These are phyloP conservation scores for Lamellibrachia columna DNA, from an alignment of 2,888 invertebrate genomes.

Conservation along the genomic window DNA sequence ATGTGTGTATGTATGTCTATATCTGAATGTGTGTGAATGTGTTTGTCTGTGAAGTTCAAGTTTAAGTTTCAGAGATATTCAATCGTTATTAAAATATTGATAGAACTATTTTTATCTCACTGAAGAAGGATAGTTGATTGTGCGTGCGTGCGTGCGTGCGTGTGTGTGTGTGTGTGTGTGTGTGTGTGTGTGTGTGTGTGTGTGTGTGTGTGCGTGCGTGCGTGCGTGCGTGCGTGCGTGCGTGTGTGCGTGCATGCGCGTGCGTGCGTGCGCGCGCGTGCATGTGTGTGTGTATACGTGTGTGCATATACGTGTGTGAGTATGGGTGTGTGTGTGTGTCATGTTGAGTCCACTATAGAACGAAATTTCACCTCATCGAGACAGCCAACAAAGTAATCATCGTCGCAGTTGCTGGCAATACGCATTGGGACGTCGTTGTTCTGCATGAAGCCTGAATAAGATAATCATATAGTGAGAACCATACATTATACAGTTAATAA, in stretches of 20 bases:
- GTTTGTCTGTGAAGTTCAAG: no score
- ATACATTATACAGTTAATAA: neutral
- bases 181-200: no score
- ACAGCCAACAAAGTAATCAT: neutral
- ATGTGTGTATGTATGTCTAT: neutral
- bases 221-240: no score
- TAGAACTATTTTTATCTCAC: no score
- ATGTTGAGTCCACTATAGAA: neutral
- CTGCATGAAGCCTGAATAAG: neutral
- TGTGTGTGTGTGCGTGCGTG: no score
- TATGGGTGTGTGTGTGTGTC: neutral
- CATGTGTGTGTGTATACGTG: no score
- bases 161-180: neutral
- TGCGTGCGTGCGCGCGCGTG: no score
- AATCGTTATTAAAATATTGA: no score
- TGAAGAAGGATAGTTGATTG: no score
- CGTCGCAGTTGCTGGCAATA: neutral
- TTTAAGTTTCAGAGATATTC: no score
- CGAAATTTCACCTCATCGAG: constrained; percentile 19
- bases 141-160: no score
- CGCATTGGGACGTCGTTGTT: constrained; percentile 17
- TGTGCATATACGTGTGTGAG: no score
- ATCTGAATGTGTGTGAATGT: neutral
- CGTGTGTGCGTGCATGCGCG: fast-evolving
- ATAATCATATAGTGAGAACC: neutral